Conservation (phyloP, 2,888 invertebrate species). For the Subacronicta megacephala region DNA sequence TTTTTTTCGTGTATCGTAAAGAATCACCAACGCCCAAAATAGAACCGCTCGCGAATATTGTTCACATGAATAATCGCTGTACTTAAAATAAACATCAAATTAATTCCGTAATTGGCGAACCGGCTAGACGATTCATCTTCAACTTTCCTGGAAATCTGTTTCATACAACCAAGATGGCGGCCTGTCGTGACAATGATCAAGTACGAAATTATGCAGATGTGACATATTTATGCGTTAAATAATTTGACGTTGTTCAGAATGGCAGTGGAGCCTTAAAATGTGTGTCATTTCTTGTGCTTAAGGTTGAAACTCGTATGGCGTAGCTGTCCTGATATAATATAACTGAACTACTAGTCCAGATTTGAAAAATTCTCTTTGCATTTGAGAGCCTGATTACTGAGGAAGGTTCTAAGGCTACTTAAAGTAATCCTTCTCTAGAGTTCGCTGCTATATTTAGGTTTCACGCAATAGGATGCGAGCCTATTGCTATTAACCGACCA, state of each 20-base stretch:
- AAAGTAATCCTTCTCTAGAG: too few species aligned
- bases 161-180: slow-evolving; percentile 61
- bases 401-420: too few species aligned
- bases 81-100: slow-evolving; percentile 52
- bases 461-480: too few species aligned
- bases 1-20: too few species aligned
- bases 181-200: slow-evolving; percentile 51
- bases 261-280: slow-evolving; percentile 10
- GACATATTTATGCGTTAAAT: slow-evolving; percentile 47
- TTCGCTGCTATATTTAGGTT: too few species aligned
- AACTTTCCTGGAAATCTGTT: slow-evolving; percentile 64
- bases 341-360: too few species aligned
- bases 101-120: slow-evolving; percentile 55
- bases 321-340: too few species aligned
- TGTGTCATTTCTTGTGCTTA: neutral
- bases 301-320: neutral
- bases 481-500: too few species aligned
- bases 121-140: slow-evolving; percentile 55
- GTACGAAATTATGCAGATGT: slow-evolving; percentile 38
- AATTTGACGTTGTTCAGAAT: slow-evolving; percentile 24
- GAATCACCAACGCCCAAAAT: neutral
- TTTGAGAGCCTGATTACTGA: too few species aligned
- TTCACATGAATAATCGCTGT: slow-evolving; percentile 33
- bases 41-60: slow-evolving; percentile 12
- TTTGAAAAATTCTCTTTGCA: too few species aligned